phyloP scores from a whole-genome alignment of 2,113 vertebrate species.

The Planiliza haematocheilus region DNA sequence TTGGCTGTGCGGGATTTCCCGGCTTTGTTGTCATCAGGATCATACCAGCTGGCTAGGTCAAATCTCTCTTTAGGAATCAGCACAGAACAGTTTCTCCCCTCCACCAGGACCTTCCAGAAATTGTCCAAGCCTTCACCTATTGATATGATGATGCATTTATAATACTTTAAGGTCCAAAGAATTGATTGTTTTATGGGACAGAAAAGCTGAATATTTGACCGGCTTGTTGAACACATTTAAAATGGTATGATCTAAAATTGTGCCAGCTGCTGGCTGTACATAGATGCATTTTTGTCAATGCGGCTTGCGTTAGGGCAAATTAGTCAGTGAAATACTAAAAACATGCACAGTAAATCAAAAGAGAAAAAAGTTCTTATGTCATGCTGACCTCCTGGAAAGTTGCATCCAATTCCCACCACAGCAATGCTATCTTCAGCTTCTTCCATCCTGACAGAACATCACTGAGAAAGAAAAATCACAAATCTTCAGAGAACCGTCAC shows the following conservation, averaged over 20 bases:
- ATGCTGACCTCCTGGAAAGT: slow-evolving; percentile 82
- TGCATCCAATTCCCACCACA: slow-evolving; percentile 83
- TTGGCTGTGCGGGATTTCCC: slow-evolving; percentile 84
- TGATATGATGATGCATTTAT: not conserved
- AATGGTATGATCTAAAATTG: no score
- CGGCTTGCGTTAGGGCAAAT: not conserved
- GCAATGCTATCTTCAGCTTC: slow-evolving; percentile 73
- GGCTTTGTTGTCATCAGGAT: slow-evolving; percentile 82
- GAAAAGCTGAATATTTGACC: no score
- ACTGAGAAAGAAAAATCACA: slow-evolving; percentile 20
- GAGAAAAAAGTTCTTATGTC: not conserved
- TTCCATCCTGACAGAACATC: slow-evolving; percentile 54
- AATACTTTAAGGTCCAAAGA: not conserved
- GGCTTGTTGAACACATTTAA: no score
- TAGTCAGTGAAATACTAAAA: not conserved
- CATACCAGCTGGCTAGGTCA: slow-evolving; percentile 80
- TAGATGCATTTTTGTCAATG: no score
- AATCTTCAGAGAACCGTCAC: slow-evolving; percentile 2
- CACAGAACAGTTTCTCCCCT: slow-evolving; percentile 84
- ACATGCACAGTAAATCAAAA: not conserved
- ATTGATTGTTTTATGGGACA: not conserved
- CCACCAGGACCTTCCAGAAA: slow-evolving; percentile 87
- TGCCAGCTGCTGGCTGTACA: no score
- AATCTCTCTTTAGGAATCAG: slow-evolving; percentile 86
- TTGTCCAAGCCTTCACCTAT: slow-evolving; percentile 86